These are phyloP conservation scores for Lordiphosa collinella DNA, from an alignment of 1,140 invertebrate species.

Conservation along the genomic window DNA sequence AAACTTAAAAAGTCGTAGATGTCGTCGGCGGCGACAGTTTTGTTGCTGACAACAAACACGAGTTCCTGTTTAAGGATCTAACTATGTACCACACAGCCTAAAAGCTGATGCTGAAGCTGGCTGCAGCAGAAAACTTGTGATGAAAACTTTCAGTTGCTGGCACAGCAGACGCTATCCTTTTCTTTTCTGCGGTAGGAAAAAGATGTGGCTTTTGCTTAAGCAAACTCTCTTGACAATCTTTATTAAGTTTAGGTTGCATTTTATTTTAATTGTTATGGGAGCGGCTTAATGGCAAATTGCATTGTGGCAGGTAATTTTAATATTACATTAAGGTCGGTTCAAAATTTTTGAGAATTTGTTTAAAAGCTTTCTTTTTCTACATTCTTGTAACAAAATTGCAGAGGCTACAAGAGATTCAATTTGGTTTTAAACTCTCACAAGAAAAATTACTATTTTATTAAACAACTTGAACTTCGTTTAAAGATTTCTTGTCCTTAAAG, in stretches of 20 bases:
- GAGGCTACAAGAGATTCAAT: no score
- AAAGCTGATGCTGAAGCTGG: conserved; percentile 23
- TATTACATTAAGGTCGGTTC: no score
- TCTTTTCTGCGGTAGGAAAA: not conserved
- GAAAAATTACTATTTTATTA: no score
- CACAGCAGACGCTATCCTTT: conserved; percentile 26
- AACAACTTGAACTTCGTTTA: no score
- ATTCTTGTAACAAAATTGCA: no score
- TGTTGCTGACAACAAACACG: conserved; percentile 14
- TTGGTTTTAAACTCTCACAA: no score
- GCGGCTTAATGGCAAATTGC: no score
- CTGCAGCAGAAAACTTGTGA: conserved; percentile 25
- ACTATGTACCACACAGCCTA: conserved; percentile 3
- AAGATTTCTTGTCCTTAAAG: no score
- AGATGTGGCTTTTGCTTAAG: no score
- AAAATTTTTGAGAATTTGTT: no score
- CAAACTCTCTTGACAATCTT: not conserved
- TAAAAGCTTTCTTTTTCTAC: no score
- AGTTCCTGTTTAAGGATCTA: conserved; percentile 4
- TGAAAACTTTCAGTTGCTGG: conserved; percentile 50
- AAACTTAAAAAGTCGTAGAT: conserved; percentile 63
- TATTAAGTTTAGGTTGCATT: not conserved
- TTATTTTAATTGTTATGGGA: not conserved
- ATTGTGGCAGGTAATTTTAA: no score
- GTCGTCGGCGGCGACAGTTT: conserved; percentile 21